Evolutionary conservation across 2,888 invertebrate genomes (phyloP).

Genomic region (Leucophenga montana): DNA sequence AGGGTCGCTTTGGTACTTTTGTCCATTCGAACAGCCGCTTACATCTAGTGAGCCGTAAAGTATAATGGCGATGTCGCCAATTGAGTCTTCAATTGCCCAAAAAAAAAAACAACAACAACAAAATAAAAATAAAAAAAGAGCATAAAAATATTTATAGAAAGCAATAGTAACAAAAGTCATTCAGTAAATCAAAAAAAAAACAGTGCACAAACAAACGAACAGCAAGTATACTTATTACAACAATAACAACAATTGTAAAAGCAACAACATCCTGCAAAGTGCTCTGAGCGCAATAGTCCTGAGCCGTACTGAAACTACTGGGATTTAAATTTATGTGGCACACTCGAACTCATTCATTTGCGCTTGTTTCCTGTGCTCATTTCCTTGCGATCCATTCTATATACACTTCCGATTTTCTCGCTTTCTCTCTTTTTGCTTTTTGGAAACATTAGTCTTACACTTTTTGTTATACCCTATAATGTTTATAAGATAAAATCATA

Average conservation of each 20-base stretch:
- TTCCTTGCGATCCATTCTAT: neutral
- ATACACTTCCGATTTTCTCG: neutral
- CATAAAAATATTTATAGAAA: neutral
- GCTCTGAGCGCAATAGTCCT: neutral
- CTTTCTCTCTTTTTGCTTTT: slow-evolving; percentile 1
- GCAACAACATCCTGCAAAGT: slow-evolving; percentile 16
- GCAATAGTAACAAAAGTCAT: neutral
- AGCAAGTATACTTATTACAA: neutral
- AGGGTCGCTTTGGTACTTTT: too few species aligned
- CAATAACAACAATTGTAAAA: slow-evolving; percentile 33
- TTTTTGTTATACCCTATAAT: neutral
- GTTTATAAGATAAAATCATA: too few species aligned
- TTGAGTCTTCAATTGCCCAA: slow-evolving; percentile 27
- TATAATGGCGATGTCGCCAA: slow-evolving; percentile 8
- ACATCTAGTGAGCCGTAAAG: neutral
- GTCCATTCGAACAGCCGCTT: neutral
- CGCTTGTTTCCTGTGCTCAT: slow-evolving; percentile 6
- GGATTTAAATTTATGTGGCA: slow-evolving; percentile 60
- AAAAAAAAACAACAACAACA: too few species aligned
- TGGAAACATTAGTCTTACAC: neutral
- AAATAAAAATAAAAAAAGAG: neutral
- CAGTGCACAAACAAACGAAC: neutral
- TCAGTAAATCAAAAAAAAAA: slow-evolving; percentile 21
- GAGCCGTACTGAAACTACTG: neutral
- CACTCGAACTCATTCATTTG: slow-evolving; percentile 45